Conservation (phyloP, 2,113 vertebrate species). For the Raja brachyura region DNA sequence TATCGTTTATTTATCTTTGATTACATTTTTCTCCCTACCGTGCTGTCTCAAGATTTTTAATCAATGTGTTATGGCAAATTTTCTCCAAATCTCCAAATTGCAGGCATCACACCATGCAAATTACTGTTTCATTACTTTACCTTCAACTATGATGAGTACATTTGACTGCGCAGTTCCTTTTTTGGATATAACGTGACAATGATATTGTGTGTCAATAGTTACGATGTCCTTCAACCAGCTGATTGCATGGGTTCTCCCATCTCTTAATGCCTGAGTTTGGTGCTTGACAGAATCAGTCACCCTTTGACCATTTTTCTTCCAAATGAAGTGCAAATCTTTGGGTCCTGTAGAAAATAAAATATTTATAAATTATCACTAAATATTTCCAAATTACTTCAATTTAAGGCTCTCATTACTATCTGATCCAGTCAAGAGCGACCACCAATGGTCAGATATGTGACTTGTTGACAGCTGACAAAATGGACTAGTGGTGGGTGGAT, state of each 20-base stretch:
- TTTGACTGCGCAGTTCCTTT: slow-evolving; percentile 58
- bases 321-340: slow-evolving; percentile 63
- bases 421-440: not conserved
- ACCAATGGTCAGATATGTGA: not conserved
- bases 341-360: slow-evolving; percentile 62
- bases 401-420: not conserved
- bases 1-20: not conserved
- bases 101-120: not conserved
- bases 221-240: slow-evolving; percentile 77
- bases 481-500: too few relatives aligned
- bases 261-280: slow-evolving; percentile 55
- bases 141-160: slow-evolving; percentile 58
- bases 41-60: too few relatives aligned
- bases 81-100: not conserved
- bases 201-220: slow-evolving; percentile 64
- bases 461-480: not conserved
- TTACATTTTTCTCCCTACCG: not conserved
- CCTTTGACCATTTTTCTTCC: slow-evolving; percentile 68
- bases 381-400: not conserved
- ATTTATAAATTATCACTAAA: not conserved
- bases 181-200: slow-evolving; percentile 66
- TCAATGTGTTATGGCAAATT: too few relatives aligned
- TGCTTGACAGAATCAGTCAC: slow-evolving; percentile 58
- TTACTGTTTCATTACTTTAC: slow-evolving; percentile 42
- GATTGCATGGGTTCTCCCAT: slow-evolving; percentile 63